Conservation (phyloP, 1,140 invertebrate species). For the Schlechtendalia chinensis region DNA sequence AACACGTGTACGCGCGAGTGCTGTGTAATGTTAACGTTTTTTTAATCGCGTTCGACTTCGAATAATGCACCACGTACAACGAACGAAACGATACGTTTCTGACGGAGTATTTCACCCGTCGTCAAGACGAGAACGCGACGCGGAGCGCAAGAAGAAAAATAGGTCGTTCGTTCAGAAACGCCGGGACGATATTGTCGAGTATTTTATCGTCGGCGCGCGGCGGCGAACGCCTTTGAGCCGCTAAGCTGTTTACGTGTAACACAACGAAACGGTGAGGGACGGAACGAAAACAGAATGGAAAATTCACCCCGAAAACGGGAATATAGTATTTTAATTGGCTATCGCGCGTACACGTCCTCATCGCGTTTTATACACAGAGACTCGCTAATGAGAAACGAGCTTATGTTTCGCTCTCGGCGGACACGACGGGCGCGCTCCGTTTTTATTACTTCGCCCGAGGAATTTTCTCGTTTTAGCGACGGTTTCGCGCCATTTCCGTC, state of each 20-base stretch:
- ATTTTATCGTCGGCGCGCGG: not conserved
- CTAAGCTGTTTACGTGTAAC: not conserved
- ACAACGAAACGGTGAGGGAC: no score
- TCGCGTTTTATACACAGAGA: not conserved
- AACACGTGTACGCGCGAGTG: no score
- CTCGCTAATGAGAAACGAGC: constrained; percentile 5
- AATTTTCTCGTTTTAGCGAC: no score
- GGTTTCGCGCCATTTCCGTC: not conserved
- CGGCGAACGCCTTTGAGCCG: not conserved
- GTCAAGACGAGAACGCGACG: no score
- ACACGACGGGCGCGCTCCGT: not conserved
- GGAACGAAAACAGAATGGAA: not conserved
- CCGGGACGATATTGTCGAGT: not conserved
- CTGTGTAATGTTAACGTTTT: no score
- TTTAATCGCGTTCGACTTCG: no score
- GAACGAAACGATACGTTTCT: no score
- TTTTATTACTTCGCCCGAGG: not conserved
- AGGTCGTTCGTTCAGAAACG: constrained; percentile 16
- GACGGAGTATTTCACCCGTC: no score
- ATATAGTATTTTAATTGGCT: constrained; percentile 35
- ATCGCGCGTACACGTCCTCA: no score
- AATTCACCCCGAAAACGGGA: not conserved
- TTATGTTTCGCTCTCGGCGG: not conserved
- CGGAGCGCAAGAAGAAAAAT: no score
- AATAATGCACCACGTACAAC: no score